Conservation (phyloP, 2,797 vertebrate genomes). For the Gila robusta region DNA sequence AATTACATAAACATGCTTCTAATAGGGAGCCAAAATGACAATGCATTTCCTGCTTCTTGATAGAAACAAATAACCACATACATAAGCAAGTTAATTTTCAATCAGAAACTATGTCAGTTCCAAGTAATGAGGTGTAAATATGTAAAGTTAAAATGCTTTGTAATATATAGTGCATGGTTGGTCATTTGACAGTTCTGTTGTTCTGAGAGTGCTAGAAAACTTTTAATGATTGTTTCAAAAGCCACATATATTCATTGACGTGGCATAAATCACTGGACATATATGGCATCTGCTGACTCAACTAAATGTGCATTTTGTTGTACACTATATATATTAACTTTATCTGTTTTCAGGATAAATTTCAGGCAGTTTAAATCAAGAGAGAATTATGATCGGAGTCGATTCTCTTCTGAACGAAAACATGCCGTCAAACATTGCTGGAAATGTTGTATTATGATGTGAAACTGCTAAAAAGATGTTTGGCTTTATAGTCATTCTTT, state of each 20-base stretch:
- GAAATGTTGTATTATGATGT: background rate
- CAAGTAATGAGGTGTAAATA: conserved; percentile 15
- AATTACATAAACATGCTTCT: conserved; percentile 70
- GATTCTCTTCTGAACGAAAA: background rate
- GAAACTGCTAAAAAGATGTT: background rate
- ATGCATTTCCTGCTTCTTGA: conserved; percentile 43
- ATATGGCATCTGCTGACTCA: background rate
- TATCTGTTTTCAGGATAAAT: background rate
- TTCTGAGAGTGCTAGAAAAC: background rate
- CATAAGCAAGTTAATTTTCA: conserved; percentile 39
- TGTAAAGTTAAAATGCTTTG: background rate
- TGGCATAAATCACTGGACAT: background rate
- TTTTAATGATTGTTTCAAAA: conserved; percentile 15
- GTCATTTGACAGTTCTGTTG: background rate
- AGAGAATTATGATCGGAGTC: conserved; percentile 1
- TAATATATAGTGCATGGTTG: conserved; percentile 6
- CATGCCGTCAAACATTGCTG: conserved; percentile 4
- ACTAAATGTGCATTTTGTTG: conserved; percentile 6
- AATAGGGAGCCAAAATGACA: conserved; percentile 55
- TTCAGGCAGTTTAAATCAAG: conserved; percentile 22
- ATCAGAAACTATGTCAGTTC: conserved; percentile 27
- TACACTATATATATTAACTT: background rate
- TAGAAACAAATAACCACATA: conserved; percentile 41
- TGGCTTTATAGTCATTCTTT: background rate
- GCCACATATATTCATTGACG: background rate